Evolutionary conservation across 2,113 vertebrate genomes (phyloP), one percentile per base, ranked within the genome.

Genomic region (Pomatostomus ruficeps): DNA sequence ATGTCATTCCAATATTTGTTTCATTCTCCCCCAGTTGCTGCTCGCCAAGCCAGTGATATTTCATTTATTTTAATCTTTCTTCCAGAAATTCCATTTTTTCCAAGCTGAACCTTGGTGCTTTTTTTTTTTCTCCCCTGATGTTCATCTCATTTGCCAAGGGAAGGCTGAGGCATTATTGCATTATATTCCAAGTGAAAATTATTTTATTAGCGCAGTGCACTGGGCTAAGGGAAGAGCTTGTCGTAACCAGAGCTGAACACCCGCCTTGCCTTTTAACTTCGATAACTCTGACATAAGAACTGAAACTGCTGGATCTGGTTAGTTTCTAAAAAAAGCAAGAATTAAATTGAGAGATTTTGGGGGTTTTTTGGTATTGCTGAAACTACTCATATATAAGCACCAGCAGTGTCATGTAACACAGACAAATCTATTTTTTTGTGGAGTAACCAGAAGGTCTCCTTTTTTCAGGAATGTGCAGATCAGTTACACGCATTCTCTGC

Each of bases 11-110:
- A 96, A 88, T 92, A 94, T 93, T 96, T 92, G 85, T 46, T 95
- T 96, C 96, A 92, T 91, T 85, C 96, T 88, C 54, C 85, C 93
- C 45, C 68, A 55, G 67, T 58, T 88, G 89, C 93, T 90, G 82
- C 88, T 90, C 49, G 94, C 94, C 93, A 96, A 95, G 91, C 67
- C 94, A 95, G 91, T 76, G 93, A 96, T 97, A 96, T 94, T 96
- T 95, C 91, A 96, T 91, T 93, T 94, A 93, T 96, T 96, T 94
- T 96, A 97, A 96, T 96, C 93, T 93, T 95, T 96, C 93, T 95
- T 96, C 91, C 91, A 94, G 94, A 96, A 88, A 81, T 96, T 91
- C 89, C 74, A 95, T 96, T 95, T 96, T 96, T 91, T 96, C 94
- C 94, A 79, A 95, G 51, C 42, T 94, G 89, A 96, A 91, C 77